These are phyloP conservation scores for Spilarctia lutea DNA, from an alignment of 2,888 invertebrate genomes.

Conservation along the genomic window DNA sequence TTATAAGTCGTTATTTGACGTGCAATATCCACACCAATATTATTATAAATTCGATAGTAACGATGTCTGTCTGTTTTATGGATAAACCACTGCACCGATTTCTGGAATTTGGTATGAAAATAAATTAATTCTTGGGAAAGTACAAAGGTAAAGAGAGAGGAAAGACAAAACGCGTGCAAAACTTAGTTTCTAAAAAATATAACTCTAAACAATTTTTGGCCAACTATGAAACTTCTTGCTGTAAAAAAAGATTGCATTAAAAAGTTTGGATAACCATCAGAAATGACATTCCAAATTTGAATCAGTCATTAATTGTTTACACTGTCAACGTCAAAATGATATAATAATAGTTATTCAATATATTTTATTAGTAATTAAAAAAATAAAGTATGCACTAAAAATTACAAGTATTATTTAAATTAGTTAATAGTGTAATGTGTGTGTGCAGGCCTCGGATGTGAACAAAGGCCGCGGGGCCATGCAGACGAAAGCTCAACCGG, in stretches of 20 bases:
- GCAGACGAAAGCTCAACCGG: slow-evolving; percentile 60
- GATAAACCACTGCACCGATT: no score
- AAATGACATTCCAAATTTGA: slow-evolving; percentile 14
- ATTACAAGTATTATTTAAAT: background rate
- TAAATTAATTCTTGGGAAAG: no score
- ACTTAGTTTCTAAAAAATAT: background rate
- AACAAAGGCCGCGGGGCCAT: slow-evolving; percentile 64
- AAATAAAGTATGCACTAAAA: background rate
- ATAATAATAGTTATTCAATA: background rate
- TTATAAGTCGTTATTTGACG: background rate
- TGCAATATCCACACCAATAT: background rate
- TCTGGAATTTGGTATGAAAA: no score
- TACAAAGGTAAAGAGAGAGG: no score
- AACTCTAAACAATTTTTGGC: background rate
- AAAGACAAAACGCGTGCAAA: no score
- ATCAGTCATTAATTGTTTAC: background rate
- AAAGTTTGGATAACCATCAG: background rate
- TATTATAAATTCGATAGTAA: no score
- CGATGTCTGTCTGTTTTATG: no score
- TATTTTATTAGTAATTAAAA: background rate
- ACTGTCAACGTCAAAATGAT: background rate
- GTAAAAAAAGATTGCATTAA: background rate
- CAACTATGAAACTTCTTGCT: background rate
- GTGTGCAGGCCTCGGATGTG: slow-evolving; percentile 55
- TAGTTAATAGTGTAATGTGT: slow-evolving; percentile 26